phyloP scores from a whole-genome alignment of 2,797 vertebrate genomes.

The Falco concolor region DNA sequence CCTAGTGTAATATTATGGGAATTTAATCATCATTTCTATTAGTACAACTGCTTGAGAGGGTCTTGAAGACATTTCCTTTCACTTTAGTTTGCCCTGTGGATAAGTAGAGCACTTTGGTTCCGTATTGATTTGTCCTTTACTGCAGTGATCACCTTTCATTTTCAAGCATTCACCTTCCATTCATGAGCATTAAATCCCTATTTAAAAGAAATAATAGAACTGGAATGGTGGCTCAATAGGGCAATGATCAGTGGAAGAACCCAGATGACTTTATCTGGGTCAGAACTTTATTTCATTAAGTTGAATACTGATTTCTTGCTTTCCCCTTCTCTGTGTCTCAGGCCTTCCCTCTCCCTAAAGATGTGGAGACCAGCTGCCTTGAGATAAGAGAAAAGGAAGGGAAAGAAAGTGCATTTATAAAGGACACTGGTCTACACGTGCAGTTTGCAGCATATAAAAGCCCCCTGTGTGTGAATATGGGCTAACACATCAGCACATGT shows the following conservation, averaged over 20 bases:
- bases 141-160: conserved; percentile 68
- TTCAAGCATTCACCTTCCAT: conserved; percentile 58
- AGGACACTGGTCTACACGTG: conserved; percentile 66
- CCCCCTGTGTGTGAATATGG: conserved; percentile 58
- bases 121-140: conserved; percentile 70
- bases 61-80: conserved; percentile 55
- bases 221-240: conserved; percentile 58
- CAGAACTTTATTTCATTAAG: conserved; percentile 56
- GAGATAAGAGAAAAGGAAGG: conserved; percentile 30
- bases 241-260: conserved; percentile 58
- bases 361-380: conserved; percentile 44
- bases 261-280: conserved; percentile 46
- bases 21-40: conserved; percentile 61
- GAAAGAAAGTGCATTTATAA: conserved; percentile 60
- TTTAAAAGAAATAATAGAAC: conserved; percentile 70
- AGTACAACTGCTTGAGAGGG: conserved; percentile 38
- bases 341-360: conserved; percentile 18
- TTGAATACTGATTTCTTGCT: conserved; percentile 30
- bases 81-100: conserved; percentile 54
- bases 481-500: conserved; percentile 71
- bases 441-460: conserved; percentile 59
- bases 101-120: conserved; percentile 59
- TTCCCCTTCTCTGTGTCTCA: not conserved
- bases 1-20: conserved; percentile 26
- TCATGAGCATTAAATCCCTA: conserved; percentile 66